Evolutionary conservation across 2,797 vertebrate genomes (phyloP), one percentile per base, ranked within the genome.

Genomic region (Hypotaenidia okinawae): DNA sequence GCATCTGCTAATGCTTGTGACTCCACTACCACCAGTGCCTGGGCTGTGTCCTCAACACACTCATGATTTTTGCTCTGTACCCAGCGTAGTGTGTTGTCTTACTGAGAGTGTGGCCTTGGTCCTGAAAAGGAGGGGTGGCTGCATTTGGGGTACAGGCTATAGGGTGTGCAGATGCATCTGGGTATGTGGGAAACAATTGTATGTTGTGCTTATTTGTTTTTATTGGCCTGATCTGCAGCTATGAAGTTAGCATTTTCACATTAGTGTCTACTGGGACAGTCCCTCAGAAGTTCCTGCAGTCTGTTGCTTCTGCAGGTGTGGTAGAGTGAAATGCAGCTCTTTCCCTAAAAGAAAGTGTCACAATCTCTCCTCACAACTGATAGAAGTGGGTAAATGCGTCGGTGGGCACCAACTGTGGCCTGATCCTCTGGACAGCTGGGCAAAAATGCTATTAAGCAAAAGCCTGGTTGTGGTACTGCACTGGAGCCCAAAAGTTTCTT

Each of bases 31-130:
- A 67, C 14, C 61, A 70, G 24, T 22, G 14, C 17, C 49, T 17
- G 17, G 11, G 23, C 25, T 62, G 27, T 35, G 28, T 13, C 16
- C n/a, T 21, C 3, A 2, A 11, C 28, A 27, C 3, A 3, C 24
- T 75, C 1, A 0, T 2, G 5, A 4, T 28, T 63, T 43, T 6
- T 62, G 33, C 23, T 87, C 28, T 51, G 58, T 51, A 52, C n/a
- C 8, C 13, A 2, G 2, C 0, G 1, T 18, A 16, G 6, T 0
- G 0, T 47, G 27, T 51, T 72, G 11, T 21, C 63, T 59, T 55
- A 33, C 17, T n/a, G 37, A 76, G 25, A 16, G 7, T 3, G 24
- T 69, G 35, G 33, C 16, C 88, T 73, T 62, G 55, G 12, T 19
- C n/a, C 14, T 1, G 0, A 57, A 66, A 76, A 68, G 30, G 61